Evolutionary conservation across 2,888 invertebrate species (phyloP), one percentile per base, ranked within the genome.

Genomic region (Drosophila mettleri): DNA sequence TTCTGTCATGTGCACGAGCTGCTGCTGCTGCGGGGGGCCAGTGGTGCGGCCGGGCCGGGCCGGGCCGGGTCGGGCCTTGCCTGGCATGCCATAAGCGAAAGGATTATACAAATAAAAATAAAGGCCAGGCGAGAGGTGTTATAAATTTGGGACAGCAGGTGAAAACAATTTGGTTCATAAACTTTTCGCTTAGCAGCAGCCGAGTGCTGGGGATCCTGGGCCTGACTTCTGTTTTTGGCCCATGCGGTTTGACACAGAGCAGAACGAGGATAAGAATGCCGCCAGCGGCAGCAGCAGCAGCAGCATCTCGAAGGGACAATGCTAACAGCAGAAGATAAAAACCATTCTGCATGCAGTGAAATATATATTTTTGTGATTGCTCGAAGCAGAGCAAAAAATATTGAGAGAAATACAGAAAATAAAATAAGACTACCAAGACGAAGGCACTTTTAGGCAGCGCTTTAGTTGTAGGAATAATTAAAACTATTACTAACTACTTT

Each of bases 81-180:
- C 61, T 14, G 29, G 10, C 65, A 62, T 65, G 68, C 59, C 65
- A 77, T 72, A 80, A 80, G 69, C 77, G 75, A 85, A 85, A 89
- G 88, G 85, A 85, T 85, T 85, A 89, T 89, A 89, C 88, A 85
- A 85, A 85, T 85, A 85, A 85, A 84, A 85, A 88, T 87, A 82
- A 80, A 69, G 65, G 49, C 67, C 57, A 62, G 70, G 63, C 64
- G 53, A 62, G 69, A 83, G 86, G 81, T 84, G 80, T 76, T 85
- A 87, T 89, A 85, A 85, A 89, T 85, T 85, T 77, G 74, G 75
- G 88, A 85, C 89, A 85, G 83, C 85, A 85, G 85, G 85, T 85
- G 85, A 85, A 87, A 85, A 89, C 85, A 85, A 89, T 85, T 85
- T 87, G 80, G 74, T 82, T 73, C 88, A 89, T 85, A 89, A 85